Evolutionary conservation across 2,797 vertebrate genomes (phyloP), one percentile per base, ranked within the genome.

Genomic region (Synaphobranchus kaupii): DNA sequence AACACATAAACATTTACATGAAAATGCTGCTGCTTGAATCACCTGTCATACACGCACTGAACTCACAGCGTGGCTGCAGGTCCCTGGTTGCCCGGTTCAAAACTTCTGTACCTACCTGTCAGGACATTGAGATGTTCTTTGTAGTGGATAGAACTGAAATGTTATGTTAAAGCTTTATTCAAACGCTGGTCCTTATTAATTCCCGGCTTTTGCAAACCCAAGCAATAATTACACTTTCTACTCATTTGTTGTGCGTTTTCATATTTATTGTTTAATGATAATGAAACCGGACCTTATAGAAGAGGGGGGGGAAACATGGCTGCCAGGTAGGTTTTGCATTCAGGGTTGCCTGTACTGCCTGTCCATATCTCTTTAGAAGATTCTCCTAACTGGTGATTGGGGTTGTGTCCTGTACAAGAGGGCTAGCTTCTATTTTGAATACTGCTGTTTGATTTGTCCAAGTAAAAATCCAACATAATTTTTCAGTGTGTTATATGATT

Each of bases 221-320:
- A 44, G 13, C 73, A 78, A 78, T 20, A 44, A 44, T 44, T 3
- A 78, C 15, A 8, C 34, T 44, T 44, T 78, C 31, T 44, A 2
- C 39, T 44, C 20, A 39, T 78, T 39, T 39, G 31, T 22, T 78
- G 73, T 76, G 71, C 44, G 13, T 39, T 31, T 34, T 73, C 31
- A 44, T 78, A 78, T 78, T 78, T 78, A 78, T 78, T 78, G 39
- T 47, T 47, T 44, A 47, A 78, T 39, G 73, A 78, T 78, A 15
- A 8, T 39, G 15, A 78, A 78, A 78, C 15, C 10, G 4, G 34
- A 78, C 17, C 60, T 66, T 20, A n/a, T 39, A 34, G 31, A 73
- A 22, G 31, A 73, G 22, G 15, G 54, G 17, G 3, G 10, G 31
- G 0, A 71, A 78, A 78, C 15, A 44, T 78, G 31, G 17, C 13